Conservation (phyloP, 2,888 invertebrate species). For the Brenthis hecate region DNA sequence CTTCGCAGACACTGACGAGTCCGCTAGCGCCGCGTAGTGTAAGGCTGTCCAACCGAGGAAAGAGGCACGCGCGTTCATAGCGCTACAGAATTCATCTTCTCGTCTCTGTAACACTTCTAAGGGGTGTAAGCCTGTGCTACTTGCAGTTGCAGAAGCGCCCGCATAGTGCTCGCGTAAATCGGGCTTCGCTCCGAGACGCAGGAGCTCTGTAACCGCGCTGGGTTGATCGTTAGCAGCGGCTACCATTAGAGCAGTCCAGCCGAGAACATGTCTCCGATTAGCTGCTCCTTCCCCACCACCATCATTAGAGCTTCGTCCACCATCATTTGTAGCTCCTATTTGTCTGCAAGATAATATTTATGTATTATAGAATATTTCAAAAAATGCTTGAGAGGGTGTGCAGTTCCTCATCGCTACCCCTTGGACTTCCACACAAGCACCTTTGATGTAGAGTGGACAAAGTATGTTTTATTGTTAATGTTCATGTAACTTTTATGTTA, state of each 20-base stretch:
- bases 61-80: constrained; percentile 86
- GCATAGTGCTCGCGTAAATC: constrained; percentile 89
- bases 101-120: constrained; percentile 87
- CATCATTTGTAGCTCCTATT: constrained; percentile 51
- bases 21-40: constrained; percentile 92
- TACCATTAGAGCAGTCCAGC: constrained; percentile 94
- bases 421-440: no score
- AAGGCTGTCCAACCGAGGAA: constrained; percentile 93
- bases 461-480: neutral
- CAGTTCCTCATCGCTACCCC: no score
- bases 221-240: constrained; percentile 90
- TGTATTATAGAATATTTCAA: neutral
- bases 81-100: constrained; percentile 91
- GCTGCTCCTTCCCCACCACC: constrained; percentile 71
- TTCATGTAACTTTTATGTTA: neutral
- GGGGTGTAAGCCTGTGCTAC: constrained; percentile 86
- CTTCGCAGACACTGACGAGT: constrained; percentile 84
- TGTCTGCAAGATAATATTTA: constrained; percentile 49
- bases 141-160: constrained; percentile 85
- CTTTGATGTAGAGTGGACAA: no score
- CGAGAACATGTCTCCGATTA: constrained; percentile 88
- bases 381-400: no score
- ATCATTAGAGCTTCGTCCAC: constrained; percentile 38
- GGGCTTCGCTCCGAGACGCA: constrained; percentile 90
- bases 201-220: constrained; percentile 82